These are phyloP conservation scores for Dimorphilus gyrociliatus DNA, from an alignment of 2,888 invertebrate species.

Conservation along the genomic window DNA sequence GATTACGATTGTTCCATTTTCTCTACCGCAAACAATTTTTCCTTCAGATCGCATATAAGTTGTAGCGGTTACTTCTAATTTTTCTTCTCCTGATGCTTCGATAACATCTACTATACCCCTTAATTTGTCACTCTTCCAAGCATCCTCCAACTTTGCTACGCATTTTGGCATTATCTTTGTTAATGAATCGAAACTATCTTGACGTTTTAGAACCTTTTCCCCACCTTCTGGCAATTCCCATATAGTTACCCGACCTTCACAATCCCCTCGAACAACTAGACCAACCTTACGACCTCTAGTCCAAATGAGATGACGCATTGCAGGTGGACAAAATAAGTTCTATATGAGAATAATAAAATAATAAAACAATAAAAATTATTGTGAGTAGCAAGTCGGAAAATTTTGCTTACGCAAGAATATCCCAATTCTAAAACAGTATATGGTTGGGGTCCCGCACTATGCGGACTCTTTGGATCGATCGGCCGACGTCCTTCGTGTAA, in stretches of 20 bases:
- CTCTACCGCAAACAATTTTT: constrained; percentile 77
- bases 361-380: too few relatives aligned
- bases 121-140: too few relatives aligned
- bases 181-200: constrained; percentile 42
- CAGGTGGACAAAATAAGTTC: constrained; percentile 75
- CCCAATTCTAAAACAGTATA: constrained; percentile 11
- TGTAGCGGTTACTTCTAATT: constrained; percentile 56
- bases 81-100: too few relatives aligned
- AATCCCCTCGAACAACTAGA: constrained; percentile 68
- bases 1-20: constrained; percentile 87
- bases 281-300: constrained; percentile 45
- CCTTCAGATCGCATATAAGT: constrained; percentile 86
- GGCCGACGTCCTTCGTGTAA: too few relatives aligned
- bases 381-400: too few relatives aligned
- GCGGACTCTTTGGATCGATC: constrained; percentile 9
- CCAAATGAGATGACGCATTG: constrained; percentile 56
- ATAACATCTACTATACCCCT: too few relatives aligned
- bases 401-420: too few relatives aligned
- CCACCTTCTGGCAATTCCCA: constrained; percentile 77
- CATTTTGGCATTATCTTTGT: too few relatives aligned
- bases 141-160: too few relatives aligned
- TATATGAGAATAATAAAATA: constrained; percentile 28
- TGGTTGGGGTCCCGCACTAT: constrained; percentile 11
- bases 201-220: constrained; percentile 46
- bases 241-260: constrained; percentile 68